Evolutionary conservation across 2,797 vertebrate genomes (phyloP), one percentile per base, ranked within the genome.

Genomic region (Semotilus atromaculatus): DNA sequence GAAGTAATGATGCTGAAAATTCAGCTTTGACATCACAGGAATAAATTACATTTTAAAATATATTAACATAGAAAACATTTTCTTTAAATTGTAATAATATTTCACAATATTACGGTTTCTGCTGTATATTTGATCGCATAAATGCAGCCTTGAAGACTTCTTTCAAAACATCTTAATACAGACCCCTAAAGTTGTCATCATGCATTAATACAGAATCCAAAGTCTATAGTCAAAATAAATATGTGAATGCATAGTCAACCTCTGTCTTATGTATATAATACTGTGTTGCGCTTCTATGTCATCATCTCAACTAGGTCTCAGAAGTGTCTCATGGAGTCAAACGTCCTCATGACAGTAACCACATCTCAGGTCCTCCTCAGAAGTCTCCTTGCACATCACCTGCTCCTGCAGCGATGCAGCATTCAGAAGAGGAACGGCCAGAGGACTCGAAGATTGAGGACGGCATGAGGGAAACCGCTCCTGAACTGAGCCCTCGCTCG

Each of bases 341-440:
- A 91, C 92, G 93, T 19, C 75, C 48, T 92, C 93, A 90, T 91
- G 92, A 90, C 86, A 85, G 87, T 58, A 89, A 84, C 79, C 88
- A 89, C 13, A 48, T 8, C 70, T 77, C 91, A 19, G 88, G 86
- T 38, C 93, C 91, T 21, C 89, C 88, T 14, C 78, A 62, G 23
- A 96, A 96, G 78, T 94, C 90, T 71, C 92, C 92, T 1, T 91
- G 92, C n/a, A 85, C 81, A 14, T 91, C 89, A 6, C 67, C 84
- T 13, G 19, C 31, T 2, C 87, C 87, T 14, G 23, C 80, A 13
- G 19, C 64, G 38, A 31, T 67, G 48, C 67, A 74, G 48, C 76
- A 29, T 0, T 7, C 64, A 60, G 55, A 83, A 3, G 85, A n/a
- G 26, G 87, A 89, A 6, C 68, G 11, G 38, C 71, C 72, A 1